phyloP scores from a whole-genome alignment of 2,888 invertebrate species.

The Aricia artaxerxes region DNA sequence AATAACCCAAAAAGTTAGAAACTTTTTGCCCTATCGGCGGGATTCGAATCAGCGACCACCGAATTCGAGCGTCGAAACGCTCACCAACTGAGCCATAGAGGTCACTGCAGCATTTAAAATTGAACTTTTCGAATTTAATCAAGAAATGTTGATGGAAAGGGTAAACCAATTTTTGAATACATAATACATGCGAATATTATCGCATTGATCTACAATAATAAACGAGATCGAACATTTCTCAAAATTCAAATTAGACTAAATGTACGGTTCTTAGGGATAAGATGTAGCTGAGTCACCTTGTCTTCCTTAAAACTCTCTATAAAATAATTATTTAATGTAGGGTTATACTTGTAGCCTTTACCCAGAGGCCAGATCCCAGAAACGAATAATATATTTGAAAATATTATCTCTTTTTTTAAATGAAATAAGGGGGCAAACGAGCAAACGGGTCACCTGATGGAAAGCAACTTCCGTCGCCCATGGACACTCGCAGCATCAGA shows the following conservation, averaged over 20 bases:
- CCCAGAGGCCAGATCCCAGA: background rate
- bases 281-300: too few species aligned
- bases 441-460: too few species aligned
- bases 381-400: background rate
- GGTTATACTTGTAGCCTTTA: too few species aligned
- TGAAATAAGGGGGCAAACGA: too few species aligned
- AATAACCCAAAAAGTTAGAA: background rate
- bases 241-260: too few species aligned
- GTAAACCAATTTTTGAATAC: conserved; percentile 21
- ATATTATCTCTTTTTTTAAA: background rate
- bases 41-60: too few species aligned
- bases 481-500: too few species aligned
- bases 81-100: background rate
- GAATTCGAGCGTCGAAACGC: background rate
- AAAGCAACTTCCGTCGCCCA: too few species aligned
- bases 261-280: too few species aligned
- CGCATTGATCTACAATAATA: background rate
- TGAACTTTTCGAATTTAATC: conserved; percentile 11
- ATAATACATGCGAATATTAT: background rate
- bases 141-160: conserved; percentile 23
- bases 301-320: too few species aligned
- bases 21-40: too few species aligned
- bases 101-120: background rate
- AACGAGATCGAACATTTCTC: background rate
- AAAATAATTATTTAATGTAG: too few species aligned